Evolutionary conservation across 1,140 invertebrate genomes (phyloP), one percentile per base, ranked within the genome.

Genomic region (Drosophila bocki): DNA sequence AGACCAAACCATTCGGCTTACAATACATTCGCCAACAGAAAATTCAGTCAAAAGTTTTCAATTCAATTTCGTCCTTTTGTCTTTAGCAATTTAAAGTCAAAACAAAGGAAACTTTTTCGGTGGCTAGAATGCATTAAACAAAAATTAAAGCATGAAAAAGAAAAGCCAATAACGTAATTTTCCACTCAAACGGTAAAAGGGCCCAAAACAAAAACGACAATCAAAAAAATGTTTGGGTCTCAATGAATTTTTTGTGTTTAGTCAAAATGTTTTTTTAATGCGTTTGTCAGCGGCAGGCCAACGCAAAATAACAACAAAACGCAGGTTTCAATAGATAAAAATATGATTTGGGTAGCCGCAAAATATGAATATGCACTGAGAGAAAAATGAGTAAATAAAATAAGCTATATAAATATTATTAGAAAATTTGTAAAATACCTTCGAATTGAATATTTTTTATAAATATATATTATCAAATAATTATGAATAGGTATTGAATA

Each of bases 151-250:
- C 56, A 45, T 47, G 51, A 35, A 60, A 59, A 76, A 64, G 53
- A 44, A 58, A 69, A 70, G 78, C 53, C 78, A 90, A 88, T 85
- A 85, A 82, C 78, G 65, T 53, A 85, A 88, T 90, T 90, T 88
- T 88, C 81, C 85, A 82, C 81, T 90, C 85, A 82, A 90, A 82
- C 60, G 85, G 81, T 85, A 76, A 88, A 90, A 88, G 70, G 78
- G 80, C 69, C 65, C 54, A 48, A 58, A 39, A 42, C n/a, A 29
- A 78, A 57, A 57, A 60, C n/a, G 42, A 22, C 2, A 22, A 33
- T 5, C 4, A 9, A 37, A 50, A 70, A 58, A 58, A 51, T 63
- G 63, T 56, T 42, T 22, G 19, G 26, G 42, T 41, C 47, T 29
- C 56, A 64, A 77, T 77, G 63, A 57, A 57, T 78, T 78, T 61